Evolutionary conservation across 2,113 vertebrate species (phyloP).

Genomic region (Rana temporaria): DNA sequence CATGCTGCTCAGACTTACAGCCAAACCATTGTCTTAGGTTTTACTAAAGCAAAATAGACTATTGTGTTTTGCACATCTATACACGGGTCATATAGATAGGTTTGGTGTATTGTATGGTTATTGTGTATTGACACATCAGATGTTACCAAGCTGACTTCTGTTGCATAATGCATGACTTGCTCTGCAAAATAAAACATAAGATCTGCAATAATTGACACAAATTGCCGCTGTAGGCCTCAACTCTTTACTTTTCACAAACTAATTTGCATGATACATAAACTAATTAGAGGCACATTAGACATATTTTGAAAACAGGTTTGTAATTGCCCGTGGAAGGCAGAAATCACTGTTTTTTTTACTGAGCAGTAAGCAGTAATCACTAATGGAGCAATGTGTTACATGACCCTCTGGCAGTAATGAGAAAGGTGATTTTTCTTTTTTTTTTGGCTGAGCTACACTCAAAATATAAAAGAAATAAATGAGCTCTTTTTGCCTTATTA

Average conservation of each 20-base stretch:
- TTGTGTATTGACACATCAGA: not conserved
- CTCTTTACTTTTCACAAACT: not conserved
- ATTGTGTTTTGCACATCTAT: no score
- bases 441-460: conserved; percentile 1
- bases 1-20: no score
- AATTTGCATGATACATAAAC: conserved; percentile 41
- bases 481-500: conserved; percentile 11
- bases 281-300: conserved; percentile 30
- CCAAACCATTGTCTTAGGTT: no score
- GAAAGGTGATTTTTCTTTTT: conserved; percentile 9
- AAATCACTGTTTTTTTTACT: not conserved
- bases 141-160: not conserved
- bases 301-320: conserved; percentile 10
- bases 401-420: conserved; percentile 24
- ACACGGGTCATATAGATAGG: no score
- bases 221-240: not conserved
- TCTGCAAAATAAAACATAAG: conserved; percentile 8
- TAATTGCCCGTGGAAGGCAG: conserved; percentile 1
- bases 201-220: conserved; percentile 21
- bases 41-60: no score
- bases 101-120: no score
- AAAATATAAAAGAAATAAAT: conserved; percentile 17
- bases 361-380: conserved; percentile 30
- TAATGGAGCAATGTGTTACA: conserved; percentile 11
- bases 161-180: not conserved